These are phyloP conservation scores for Poecile montanus DNA, from an alignment of 2,797 vertebrate genomes.

Conservation along the genomic window DNA sequence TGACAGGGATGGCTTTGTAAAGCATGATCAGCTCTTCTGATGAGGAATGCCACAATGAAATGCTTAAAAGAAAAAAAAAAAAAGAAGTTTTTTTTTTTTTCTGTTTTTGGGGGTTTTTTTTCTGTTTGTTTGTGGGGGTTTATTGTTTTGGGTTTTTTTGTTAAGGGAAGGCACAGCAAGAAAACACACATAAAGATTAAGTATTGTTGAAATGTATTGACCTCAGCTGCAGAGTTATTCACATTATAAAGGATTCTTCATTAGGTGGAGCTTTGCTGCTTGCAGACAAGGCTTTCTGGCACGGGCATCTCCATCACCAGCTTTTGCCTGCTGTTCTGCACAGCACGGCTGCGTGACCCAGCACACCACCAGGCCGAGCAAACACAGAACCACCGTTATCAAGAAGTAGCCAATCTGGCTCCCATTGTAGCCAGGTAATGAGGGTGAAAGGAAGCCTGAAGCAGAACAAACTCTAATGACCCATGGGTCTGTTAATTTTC, in stretches of 20 bases:
- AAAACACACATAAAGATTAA: neutral
- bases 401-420: neutral
- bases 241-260: neutral
- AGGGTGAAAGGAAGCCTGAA: constrained; percentile 32
- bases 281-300: neutral
- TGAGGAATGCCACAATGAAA: neutral
- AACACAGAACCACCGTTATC: neutral
- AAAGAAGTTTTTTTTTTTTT: neutral
- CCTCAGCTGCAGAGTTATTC: neutral
- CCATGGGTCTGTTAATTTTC: neutral
- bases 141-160: neutral
- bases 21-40: neutral
- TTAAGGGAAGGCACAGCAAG: neutral
- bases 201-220: neutral
- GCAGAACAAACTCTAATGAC: constrained; percentile 38
- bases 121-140: neutral
- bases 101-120: too few species aligned
- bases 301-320: neutral
- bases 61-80: neutral
- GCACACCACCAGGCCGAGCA: neutral
- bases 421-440: constrained; percentile 30
- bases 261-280: neutral
- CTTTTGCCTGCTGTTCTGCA: neutral
- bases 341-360: neutral
- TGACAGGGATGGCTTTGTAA: neutral